A percentile compares a stretch with the other conserved stretches of the same genome.
Conservation (phyloP, 2,888 invertebrate genomes). For the Fabriciana adippe region DNA sequence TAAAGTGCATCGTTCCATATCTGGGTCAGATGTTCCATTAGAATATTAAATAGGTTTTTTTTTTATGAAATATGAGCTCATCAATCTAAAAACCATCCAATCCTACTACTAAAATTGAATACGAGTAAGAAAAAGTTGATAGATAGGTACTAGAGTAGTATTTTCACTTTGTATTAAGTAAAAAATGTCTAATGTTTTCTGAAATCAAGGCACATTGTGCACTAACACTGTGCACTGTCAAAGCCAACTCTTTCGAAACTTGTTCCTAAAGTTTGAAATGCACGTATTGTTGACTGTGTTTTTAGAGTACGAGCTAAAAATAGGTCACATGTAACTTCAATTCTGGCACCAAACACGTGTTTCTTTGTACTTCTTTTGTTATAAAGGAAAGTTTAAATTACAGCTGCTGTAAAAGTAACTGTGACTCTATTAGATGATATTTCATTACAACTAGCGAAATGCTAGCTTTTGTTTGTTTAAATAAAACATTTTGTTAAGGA, state of each 20-base stretch:
- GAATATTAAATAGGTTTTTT: too few relatives aligned
- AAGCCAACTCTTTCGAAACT: slow-evolving; percentile 12
- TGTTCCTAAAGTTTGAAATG: slow-evolving; percentile 16
- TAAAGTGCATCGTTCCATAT: slow-evolving; percentile 26
- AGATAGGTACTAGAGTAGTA: too few relatives aligned
- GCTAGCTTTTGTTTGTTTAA: too few relatives aligned
- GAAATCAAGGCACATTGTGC: neutral
- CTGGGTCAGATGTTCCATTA: slow-evolving; percentile 11
- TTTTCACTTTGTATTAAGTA: too few relatives aligned
- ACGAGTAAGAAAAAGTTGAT: too few relatives aligned
- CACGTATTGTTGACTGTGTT: slow-evolving; percentile 17
- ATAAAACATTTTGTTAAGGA: too few relatives aligned
- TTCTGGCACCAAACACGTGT: neutral
- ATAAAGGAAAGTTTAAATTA: neutral
- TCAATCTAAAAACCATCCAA: too few relatives aligned
- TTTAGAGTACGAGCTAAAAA: slow-evolving; percentile 9
- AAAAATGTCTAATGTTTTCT: neutral
- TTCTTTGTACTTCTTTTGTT: neutral
- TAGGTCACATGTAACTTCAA: slow-evolving; percentile 18
- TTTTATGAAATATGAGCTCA: too few relatives aligned
- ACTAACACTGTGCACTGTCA: neutral
- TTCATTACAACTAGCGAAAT: too few relatives aligned
- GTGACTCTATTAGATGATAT: neutral
- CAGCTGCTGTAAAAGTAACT: neutral
- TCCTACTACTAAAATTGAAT: too few relatives aligned